Evolutionary conservation across 1,140 invertebrate genomes (phyloP).

Genomic region (Micrasema longulum): DNA sequence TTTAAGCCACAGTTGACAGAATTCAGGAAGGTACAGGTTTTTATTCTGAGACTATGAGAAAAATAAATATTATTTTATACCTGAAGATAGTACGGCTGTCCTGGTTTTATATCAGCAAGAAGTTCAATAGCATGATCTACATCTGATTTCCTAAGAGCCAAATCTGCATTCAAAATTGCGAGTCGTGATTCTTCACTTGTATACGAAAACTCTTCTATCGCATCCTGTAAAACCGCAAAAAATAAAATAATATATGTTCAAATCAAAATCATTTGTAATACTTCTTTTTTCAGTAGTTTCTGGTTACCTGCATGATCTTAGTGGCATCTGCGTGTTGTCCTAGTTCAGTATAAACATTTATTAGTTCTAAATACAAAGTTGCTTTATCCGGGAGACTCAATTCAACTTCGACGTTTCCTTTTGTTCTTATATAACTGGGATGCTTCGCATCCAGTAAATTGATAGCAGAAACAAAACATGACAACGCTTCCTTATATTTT

Average conservation of each 20-base stretch:
- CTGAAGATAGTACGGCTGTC: constrained; percentile 85
- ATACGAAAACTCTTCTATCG: constrained; percentile 80
- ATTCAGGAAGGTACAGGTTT: too few species aligned
- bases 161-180: constrained; percentile 85
- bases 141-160: constrained; percentile 84
- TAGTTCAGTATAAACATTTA: constrained; percentile 79
- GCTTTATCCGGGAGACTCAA: constrained; percentile 83
- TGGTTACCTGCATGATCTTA: constrained; percentile 74
- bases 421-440: constrained; percentile 28
- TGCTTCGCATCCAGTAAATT: constrained; percentile 63
- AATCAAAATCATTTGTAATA: too few species aligned
- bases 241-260: too few species aligned
- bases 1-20: too few species aligned
- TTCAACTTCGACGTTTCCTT: constrained; percentile 59
- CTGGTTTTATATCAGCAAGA: constrained; percentile 80
- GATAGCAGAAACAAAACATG: constrained; percentile 80
- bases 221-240: constrained; percentile 70
- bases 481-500: constrained; percentile 79
- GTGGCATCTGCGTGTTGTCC: constrained; percentile 84
- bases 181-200: constrained; percentile 88
- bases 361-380: constrained; percentile 89
- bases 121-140: constrained; percentile 84
- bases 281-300: too few species aligned
- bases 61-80: constrained; percentile 45
- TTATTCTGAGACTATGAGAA: too few species aligned